Base-by-base conservation (phyloP, 2,888 invertebrate species). In the Rhodophaea formosa region DNA sequence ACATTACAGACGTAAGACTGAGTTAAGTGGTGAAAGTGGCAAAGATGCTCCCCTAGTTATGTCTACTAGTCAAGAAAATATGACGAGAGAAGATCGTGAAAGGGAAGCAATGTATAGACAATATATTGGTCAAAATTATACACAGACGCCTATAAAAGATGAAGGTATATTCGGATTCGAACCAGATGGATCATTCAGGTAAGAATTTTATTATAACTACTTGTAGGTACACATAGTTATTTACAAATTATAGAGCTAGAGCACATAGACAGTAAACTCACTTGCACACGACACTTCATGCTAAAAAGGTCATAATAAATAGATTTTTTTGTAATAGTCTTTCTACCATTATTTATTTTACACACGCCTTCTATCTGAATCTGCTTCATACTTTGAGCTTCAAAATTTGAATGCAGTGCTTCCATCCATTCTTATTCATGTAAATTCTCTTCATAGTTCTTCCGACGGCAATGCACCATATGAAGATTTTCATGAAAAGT, bases 401-500 rank as follows among this genome's bases (percentile, higher is more conserved):
- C 14, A 53, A 53, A 59, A 62, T 62, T 65, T 62, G 53, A 65
- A 69, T 74, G 76, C 77, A 72, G 69, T 64, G 83, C 86, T 84
- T 83, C 74, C 75, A 77, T 78, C 74, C 79, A 81, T 81, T 76
- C 80, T 81, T 83, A 84, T 82, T 69, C 81, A 82, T 82, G 74
- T 79, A 68, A 70, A 79, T 85, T 88, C 82, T 90, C 86, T 90
- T 86, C 86, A 80, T 92, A 92, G 92, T 89, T 92, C 92, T 83
- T 91, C 92, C 77, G 91, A 91, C 81, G 90, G 91, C 62, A 91
- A 90, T 88, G 89, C 84, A 80, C 86, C 93, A 77, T 93, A 93
- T 76, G 93, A 96, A 91, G 96, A 95, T 80, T 96, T 96, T 84
- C 96, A 96, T 83, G 96, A 96, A 89, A 95, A 95, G 83, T 92